Evolutionary conservation across 2,888 invertebrate species (phyloP).

Genomic region (Ferrisia virgata): DNA sequence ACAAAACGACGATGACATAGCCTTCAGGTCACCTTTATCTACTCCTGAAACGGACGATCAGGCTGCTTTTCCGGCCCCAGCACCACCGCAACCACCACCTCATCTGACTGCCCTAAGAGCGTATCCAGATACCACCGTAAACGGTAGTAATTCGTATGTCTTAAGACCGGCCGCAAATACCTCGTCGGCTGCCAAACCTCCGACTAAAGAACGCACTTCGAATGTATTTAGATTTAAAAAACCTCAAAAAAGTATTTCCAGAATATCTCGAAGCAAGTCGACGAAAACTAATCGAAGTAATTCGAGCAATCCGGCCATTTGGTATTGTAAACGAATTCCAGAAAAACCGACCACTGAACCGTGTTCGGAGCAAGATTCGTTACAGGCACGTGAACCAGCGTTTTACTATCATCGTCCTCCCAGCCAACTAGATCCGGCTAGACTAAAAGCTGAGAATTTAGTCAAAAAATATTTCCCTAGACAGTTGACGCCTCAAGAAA

Average conservation of each 20-base stretch:
- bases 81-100: too few relatives aligned
- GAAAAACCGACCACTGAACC: background rate
- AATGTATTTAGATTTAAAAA: background rate
- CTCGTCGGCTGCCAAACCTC: too few relatives aligned
- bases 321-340: slow-evolving; percentile 1
- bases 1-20: background rate
- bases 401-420: background rate
- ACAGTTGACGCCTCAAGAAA: background rate
- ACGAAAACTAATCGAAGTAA: background rate
- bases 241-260: background rate
- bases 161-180: background rate
- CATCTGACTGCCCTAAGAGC: background rate
- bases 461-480: background rate
- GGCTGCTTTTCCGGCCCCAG: too few relatives aligned
- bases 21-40: background rate
- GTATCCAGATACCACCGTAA: too few relatives aligned
- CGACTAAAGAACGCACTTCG: background rate
- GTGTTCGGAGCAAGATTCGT: background rate
- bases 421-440: background rate
- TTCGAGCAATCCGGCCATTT: background rate
- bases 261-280: background rate
- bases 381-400: background rate
- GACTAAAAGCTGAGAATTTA: background rate
- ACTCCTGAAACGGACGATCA: background rate
- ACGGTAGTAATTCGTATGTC: background rate